Conservation (phyloP, 37 sponge, comb jelly and placozoan species). For the Bolinopsis microptera region DNA sequence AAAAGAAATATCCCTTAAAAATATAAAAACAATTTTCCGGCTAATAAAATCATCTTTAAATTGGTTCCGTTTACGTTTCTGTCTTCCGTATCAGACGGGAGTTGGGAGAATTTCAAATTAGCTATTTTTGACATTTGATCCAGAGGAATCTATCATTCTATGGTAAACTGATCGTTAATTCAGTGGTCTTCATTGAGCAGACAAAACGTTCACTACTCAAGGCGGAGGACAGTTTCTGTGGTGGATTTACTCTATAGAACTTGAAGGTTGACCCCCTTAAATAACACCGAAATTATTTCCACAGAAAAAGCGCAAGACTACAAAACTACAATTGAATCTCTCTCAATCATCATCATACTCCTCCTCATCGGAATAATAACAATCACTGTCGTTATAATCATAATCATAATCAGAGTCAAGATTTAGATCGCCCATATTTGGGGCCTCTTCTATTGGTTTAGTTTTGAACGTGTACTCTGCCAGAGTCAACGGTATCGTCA, state of each 20-base stretch:
- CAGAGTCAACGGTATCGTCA: conserved; percentile 84
- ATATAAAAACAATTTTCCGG: neutral
- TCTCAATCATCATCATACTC: conserved; percentile 35
- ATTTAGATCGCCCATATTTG: conserved; percentile 62
- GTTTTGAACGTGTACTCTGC: conserved; percentile 78
- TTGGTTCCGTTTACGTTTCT: neutral
- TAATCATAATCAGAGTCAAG: conserved; percentile 72
- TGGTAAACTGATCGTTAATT: too few species aligned
- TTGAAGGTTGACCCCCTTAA: too few species aligned
- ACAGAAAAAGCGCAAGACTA: neutral
- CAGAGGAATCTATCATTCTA: too few species aligned
- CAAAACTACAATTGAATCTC: neutral
- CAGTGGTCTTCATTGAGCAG: too few species aligned
- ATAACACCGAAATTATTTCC: neutral
- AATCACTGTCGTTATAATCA: conserved; percentile 69
- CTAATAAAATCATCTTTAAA: neutral
- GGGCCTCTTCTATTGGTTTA: neutral
- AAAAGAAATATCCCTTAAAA: neutral
- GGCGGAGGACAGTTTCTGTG: too few species aligned
- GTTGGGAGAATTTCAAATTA: too few species aligned
- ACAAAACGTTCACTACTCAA: too few species aligned
- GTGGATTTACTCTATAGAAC: too few species aligned
- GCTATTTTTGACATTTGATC: too few species aligned
- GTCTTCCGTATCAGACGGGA: too few species aligned
- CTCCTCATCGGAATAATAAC: conserved; percentile 70